phyloP scores from a whole-genome alignment of 2,113 vertebrate genomes.

The Urocolius indicus region DNA sequence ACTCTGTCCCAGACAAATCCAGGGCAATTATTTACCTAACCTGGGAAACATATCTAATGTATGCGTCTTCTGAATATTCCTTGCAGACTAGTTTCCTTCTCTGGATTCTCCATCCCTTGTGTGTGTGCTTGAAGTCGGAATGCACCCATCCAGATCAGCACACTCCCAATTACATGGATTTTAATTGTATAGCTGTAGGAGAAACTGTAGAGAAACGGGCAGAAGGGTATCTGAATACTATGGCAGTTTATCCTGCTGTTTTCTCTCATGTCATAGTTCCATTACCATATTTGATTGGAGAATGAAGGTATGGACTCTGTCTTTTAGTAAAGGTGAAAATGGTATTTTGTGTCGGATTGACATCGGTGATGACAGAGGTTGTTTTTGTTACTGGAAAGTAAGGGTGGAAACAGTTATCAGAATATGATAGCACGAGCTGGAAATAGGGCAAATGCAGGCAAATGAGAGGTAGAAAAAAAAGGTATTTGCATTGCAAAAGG shows the following conservation, averaged over 20 bases:
- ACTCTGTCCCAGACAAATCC: no score
- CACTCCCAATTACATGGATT: neutral
- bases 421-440: neutral
- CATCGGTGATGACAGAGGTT: neutral
- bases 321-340: neutral
- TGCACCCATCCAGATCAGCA: neutral
- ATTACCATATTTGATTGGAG: neutral
- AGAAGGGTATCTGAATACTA: neutral
- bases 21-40: neutral
- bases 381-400: neutral
- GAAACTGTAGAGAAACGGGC: neutral
- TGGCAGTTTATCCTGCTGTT: neutral
- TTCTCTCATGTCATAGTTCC: neutral
- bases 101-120: neutral
- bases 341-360: neutral
- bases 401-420: neutral
- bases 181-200: neutral
- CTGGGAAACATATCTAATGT: neutral
- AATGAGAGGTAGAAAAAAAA: neutral
- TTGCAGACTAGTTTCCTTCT: neutral
- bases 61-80: neutral
- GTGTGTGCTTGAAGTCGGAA: neutral
- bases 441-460: neutral
- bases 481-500: conserved; percentile 25
- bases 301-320: neutral